A percentile compares a stretch with the other conserved stretches of the same genome.
Evolutionary conservation across 2,113 vertebrate genomes (phyloP).

Genomic region (Peromyscus leucopus): DNA sequence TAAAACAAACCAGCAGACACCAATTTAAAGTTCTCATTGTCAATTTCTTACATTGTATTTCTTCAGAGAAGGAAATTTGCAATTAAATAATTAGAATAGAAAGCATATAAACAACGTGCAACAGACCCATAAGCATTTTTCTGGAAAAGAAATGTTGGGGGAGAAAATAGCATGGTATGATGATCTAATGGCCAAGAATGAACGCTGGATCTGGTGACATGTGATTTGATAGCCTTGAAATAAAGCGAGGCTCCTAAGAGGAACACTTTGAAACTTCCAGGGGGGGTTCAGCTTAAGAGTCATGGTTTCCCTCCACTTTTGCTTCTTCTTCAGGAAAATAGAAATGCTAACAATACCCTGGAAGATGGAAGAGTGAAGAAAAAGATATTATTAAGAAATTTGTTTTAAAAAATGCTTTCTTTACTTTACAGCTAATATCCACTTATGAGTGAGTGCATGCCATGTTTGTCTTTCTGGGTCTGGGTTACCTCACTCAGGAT

Average conservation of each 20-base stretch:
- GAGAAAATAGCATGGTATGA: background rate
- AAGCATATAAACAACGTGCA: conserved; percentile 29
- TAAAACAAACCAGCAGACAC: background rate
- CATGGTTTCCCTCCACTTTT: background rate
- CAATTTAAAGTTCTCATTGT: background rate
- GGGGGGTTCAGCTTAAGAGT: background rate
- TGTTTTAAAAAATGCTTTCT: background rate
- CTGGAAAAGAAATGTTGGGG: background rate
- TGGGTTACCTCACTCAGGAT: background rate
- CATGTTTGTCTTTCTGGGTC: background rate
- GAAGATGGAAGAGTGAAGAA: background rate
- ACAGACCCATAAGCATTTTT: background rate
- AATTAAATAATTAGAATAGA: conserved; percentile 12
- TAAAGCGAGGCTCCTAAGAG: background rate
- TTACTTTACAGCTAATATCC: background rate
- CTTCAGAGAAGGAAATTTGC: background rate
- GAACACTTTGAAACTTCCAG: background rate
- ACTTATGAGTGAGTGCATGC: background rate
- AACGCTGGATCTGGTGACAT: background rate
- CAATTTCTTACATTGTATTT: background rate
- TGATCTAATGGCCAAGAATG: background rate
- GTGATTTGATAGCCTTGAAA: background rate
- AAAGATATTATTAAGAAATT: background rate
- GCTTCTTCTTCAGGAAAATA: background rate
- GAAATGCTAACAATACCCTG: background rate